Percentiles rank a stretch among this genome's conserved stretches.
Conservation (phyloP, 35 echinoderm and acorn worm species). For the Stichopus chloronotus region DNA sequence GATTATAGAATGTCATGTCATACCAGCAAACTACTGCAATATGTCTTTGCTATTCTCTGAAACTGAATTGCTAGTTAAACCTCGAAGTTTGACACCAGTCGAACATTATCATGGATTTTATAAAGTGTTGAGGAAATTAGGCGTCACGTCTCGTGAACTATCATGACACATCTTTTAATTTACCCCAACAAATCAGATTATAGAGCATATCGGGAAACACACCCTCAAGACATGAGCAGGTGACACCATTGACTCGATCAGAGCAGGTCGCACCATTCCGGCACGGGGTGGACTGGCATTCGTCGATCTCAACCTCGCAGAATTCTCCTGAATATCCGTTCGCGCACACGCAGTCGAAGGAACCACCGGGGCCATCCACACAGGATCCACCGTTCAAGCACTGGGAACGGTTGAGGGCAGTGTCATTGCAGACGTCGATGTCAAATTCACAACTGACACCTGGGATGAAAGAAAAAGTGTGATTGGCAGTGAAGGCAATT, state of each 20-base stretch:
- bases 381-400: slow-evolving; percentile 74
- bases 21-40: too few species aligned
- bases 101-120: too few species aligned
- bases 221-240: slow-evolving; percentile 73
- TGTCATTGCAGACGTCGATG: slow-evolving; percentile 66
- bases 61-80: too few species aligned
- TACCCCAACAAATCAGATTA: too few species aligned
- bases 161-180: too few species aligned
- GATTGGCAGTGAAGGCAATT: too few species aligned
- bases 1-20: too few species aligned
- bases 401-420: slow-evolving; percentile 22
- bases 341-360: slow-evolving; percentile 61
- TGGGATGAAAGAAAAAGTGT: not conserved
- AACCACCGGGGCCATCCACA: slow-evolving; percentile 66
- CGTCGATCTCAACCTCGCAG: slow-evolving; percentile 69
- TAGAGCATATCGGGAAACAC: not conserved
- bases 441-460: slow-evolving; percentile 73
- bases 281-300: slow-evolving; percentile 64
- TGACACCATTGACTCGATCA: slow-evolving; percentile 57
- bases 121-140: too few species aligned
- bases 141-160: too few species aligned
- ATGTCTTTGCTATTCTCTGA: too few species aligned
- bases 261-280: slow-evolving; percentile 62
- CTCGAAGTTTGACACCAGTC: too few species aligned
- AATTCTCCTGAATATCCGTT: slow-evolving; percentile 49